A percentile compares a stretch with the other conserved stretches of the same genome.
phyloP scores from a whole-genome alignment of 1,140 invertebrate species.

The Halictus rubicundus region DNA sequence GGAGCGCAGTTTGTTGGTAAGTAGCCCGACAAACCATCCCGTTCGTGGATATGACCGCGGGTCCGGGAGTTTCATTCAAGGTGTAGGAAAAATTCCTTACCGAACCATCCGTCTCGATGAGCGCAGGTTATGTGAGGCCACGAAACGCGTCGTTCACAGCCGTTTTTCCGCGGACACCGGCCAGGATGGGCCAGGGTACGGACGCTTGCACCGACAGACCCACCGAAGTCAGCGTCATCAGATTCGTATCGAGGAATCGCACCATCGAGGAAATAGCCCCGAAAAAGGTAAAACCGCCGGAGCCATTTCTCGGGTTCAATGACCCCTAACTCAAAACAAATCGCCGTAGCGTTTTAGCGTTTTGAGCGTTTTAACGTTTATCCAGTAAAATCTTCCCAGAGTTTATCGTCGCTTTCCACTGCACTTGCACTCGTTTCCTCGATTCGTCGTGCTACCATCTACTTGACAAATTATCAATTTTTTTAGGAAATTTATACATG shows the following conservation, averaged over 20 bases:
- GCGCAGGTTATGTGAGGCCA: slow-evolving; percentile 67
- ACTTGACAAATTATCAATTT: slow-evolving; percentile 17
- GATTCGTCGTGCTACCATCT: neutral
- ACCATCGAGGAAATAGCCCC: slow-evolving; percentile 79
- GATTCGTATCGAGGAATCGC: slow-evolving; percentile 78
- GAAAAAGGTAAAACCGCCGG: slow-evolving; percentile 74
- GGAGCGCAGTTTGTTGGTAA: slow-evolving; percentile 43
- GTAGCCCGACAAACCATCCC: slow-evolving; percentile 21
- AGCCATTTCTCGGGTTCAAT: slow-evolving; percentile 70
- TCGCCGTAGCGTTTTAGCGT: slow-evolving; percentile 13
- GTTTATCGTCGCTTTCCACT: neutral
- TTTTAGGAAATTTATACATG: slow-evolving; percentile 77
- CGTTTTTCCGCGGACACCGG: slow-evolving; percentile 16
- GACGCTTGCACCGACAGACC: slow-evolving; percentile 76
- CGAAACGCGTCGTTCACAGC: slow-evolving; percentile 26
- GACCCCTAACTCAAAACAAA: slow-evolving; percentile 78
- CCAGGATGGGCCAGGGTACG: slow-evolving; percentile 77
- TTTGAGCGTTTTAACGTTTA: neutral
- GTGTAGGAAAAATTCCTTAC: slow-evolving; percentile 44
- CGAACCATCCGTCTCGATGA: slow-evolving; percentile 32
- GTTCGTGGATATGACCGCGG: slow-evolving; percentile 1
- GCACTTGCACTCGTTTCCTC: neutral
- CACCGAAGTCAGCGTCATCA: slow-evolving; percentile 78
- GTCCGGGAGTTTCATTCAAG: slow-evolving; percentile 43
- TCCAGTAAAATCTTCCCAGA: neutral